Percentiles rank a stretch among this genome's conserved stretches.
phyloP scores from a whole-genome alignment of 2,888 invertebrate genomes.

The Microplitis manilae region DNA sequence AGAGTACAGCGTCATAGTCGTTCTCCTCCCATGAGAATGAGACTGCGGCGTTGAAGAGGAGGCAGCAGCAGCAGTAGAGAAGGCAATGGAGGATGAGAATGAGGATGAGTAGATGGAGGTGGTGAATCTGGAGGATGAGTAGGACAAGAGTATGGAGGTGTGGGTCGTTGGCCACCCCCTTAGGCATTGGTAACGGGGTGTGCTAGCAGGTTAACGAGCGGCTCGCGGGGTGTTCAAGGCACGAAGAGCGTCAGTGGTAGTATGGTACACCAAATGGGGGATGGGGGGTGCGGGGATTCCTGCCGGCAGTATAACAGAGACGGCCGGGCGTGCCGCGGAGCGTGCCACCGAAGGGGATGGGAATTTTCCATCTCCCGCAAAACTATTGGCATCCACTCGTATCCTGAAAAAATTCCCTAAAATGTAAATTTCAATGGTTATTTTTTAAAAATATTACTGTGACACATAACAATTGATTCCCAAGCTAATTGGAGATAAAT shows the following conservation, averaged over 20 bases:
- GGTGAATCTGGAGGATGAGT: background rate
- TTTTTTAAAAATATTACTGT: slow-evolving; percentile 20
- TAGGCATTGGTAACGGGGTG: slow-evolving; percentile 58
- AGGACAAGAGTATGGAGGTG: slow-evolving; percentile 5
- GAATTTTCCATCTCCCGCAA: slow-evolving; percentile 62
- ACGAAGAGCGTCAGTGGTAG: slow-evolving; percentile 39
- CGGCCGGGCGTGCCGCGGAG: slow-evolving; percentile 71
- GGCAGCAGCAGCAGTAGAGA: background rate
- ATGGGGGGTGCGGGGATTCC: slow-evolving; percentile 29
- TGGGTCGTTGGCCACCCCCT: slow-evolving; percentile 28
- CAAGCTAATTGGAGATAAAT: slow-evolving; percentile 55
- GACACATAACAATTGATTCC: background rate
- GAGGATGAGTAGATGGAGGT: background rate
- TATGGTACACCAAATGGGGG: slow-evolving; percentile 37
- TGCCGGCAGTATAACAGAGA: slow-evolving; percentile 48
- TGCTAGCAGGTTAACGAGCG: slow-evolving; percentile 71
- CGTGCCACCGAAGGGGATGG: slow-evolving; percentile 72
- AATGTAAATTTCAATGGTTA: slow-evolving; percentile 42
- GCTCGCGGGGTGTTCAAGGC: slow-evolving; percentile 61
- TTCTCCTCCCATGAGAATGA: slow-evolving; percentile 21
- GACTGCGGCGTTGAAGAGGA: background rate
- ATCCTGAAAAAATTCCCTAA: slow-evolving; percentile 51
- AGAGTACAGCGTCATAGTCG: slow-evolving; percentile 24
- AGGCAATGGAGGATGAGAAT: slow-evolving; percentile 4
- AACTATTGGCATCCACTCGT: slow-evolving; percentile 63